These are phyloP conservation scores for Acleris sparsana DNA, from an alignment of 2,888 invertebrate genomes.

Conservation along the genomic window DNA sequence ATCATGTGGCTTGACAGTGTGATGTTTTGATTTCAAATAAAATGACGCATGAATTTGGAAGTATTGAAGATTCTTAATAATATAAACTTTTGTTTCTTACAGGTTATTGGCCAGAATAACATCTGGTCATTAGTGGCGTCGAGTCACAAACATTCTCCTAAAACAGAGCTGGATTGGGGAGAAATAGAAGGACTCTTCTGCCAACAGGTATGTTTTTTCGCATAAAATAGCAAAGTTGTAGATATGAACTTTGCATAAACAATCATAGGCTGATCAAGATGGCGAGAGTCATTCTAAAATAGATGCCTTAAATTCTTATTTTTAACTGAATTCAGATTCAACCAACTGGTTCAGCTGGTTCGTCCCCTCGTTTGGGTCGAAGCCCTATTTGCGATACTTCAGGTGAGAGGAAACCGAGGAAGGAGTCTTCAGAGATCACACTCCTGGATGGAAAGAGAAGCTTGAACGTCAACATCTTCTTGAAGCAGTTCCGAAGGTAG, in stretches of 20 bases:
- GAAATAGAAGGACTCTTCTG: conserved; percentile 98
- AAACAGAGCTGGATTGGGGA: conserved; percentile 94
- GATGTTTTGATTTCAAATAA: too few relatives aligned
- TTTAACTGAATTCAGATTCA: conserved; percentile 55
- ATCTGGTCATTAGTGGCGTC: conserved; percentile 96
- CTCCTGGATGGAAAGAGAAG: conserved; percentile 96
- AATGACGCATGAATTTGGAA: too few relatives aligned
- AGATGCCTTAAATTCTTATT: too few relatives aligned
- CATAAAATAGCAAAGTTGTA: too few relatives aligned
- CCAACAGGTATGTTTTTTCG: conserved; percentile 86
- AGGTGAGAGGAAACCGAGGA: conserved; percentile 87
- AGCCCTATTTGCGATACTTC: conserved; percentile 73
- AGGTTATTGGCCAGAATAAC: conserved; percentile 95
- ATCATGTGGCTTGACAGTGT: too few relatives aligned
- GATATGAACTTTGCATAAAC: too few relatives aligned
- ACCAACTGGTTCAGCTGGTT: conserved; percentile 76
- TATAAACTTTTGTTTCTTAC: conserved; percentile 35
- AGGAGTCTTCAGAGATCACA: conserved; percentile 93
- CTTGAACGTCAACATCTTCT: conserved; percentile 98
- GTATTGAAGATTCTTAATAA: too few relatives aligned
- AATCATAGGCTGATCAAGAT: too few relatives aligned
- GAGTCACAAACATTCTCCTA: conserved; percentile 92
- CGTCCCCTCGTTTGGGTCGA: conserved; percentile 73
- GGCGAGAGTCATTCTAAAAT: too few relatives aligned
- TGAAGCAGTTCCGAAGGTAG: conserved; percentile 96